Percentiles rank a stretch among this genome's conserved stretches.
Conservation (phyloP, 2,113 vertebrate species). For the Pholis gunnellus region DNA sequence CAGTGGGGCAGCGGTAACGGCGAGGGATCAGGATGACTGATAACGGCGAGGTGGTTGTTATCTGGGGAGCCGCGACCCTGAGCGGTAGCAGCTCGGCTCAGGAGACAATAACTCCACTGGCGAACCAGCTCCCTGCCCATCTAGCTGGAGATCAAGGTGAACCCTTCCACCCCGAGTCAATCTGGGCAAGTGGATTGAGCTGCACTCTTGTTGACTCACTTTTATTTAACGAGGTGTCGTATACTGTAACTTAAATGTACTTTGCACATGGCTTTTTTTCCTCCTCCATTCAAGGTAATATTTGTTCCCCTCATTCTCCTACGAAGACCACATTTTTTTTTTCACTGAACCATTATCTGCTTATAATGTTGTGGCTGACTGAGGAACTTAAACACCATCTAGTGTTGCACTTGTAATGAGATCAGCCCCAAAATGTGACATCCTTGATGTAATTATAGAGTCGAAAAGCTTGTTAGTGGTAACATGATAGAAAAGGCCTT, state of each 20-base stretch:
- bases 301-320: not conserved
- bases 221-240: not conserved
- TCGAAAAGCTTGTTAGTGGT: constrained; percentile 59
- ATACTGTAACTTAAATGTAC: not conserved
- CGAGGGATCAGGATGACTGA: constrained; percentile 61
- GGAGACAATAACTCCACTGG: constrained; percentile 31
- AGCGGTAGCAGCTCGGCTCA: constrained; percentile 47
- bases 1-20: constrained; percentile 25
- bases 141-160: constrained; percentile 42
- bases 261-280: not conserved
- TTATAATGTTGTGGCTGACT: constrained; percentile 5
- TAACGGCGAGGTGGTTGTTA: constrained; percentile 53
- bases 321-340: constrained; percentile 12
- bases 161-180: constrained; percentile 15
- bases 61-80: constrained; percentile 58
- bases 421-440: constrained; percentile 50
- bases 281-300: not conserved
- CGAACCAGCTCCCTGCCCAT: constrained; percentile 16
- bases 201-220: not conserved
- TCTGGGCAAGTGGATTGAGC: constrained; percentile 3
- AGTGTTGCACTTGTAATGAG: constrained; percentile 39
- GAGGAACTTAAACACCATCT: constrained; percentile 35
- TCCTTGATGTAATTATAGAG: constrained; percentile 60
- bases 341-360: not conserved
- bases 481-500: constrained; percentile 52